Conservation (phyloP, 1,140 invertebrate genomes). For the Scaptodrosophila lebanonensis region DNA sequence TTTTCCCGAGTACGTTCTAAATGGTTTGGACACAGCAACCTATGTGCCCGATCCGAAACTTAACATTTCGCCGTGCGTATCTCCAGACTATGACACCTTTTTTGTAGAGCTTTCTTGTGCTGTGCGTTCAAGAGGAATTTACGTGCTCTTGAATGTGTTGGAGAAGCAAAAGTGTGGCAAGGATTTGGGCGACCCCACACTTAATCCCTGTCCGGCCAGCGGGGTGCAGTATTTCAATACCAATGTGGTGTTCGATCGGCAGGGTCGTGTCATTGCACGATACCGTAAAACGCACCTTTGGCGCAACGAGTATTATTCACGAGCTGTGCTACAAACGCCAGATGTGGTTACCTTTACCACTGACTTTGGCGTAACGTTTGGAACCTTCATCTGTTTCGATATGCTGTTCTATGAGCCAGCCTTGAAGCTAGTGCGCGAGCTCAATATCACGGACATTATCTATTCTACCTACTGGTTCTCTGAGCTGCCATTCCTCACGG, state of each 20-base stretch:
- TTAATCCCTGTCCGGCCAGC: conserved; percentile 28
- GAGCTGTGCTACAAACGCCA: conserved; percentile 23
- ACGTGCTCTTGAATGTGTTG: conserved; percentile 59
- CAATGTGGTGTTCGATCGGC: conserved; percentile 83
- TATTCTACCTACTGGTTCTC: conserved; percentile 87
- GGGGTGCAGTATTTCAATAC: conserved; percentile 80
- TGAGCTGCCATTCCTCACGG: conserved; percentile 83
- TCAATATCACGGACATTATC: conserved; percentile 83
- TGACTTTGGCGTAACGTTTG: conserved; percentile 86
- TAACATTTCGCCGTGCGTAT: conserved; percentile 51
- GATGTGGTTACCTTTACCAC: conserved; percentile 79
- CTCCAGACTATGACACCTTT: conserved; percentile 59
- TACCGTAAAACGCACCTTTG: conserved; percentile 86
- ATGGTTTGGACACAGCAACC: conserved; percentile 32
- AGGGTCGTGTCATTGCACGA: conserved; percentile 79
- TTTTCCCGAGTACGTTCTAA: conserved; percentile 84
- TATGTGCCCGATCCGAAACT: conserved; percentile 48
- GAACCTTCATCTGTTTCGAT: conserved; percentile 87
- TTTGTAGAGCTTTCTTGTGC: conserved; percentile 59
- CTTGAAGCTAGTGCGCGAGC: conserved; percentile 56
- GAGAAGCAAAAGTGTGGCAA: conserved; percentile 56
- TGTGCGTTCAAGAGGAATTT: conserved; percentile 35
- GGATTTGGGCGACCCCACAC: conserved; percentile 6
- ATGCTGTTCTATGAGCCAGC: conserved; percentile 83
- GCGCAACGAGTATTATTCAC: conserved; percentile 62